phyloP scores from a whole-genome alignment of 1,140 invertebrate species.

The Polypedilum pembai region DNA sequence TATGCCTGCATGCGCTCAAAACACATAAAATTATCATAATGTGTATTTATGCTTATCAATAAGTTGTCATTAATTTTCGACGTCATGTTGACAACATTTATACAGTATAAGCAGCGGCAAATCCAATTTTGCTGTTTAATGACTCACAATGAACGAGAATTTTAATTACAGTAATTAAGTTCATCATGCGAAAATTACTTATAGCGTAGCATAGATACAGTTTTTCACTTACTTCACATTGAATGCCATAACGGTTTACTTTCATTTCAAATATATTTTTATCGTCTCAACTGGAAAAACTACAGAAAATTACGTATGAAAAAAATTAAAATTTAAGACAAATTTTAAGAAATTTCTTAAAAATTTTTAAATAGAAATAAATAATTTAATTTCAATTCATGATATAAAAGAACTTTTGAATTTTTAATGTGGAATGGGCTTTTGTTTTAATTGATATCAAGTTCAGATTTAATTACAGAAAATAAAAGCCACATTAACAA shows the following conservation, averaged over 20 bases:
- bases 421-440: no score
- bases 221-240: background rate
- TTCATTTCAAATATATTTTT: no score
- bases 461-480: background rate
- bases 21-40: no score
- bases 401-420: no score
- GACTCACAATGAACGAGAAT: slow-evolving; percentile 12
- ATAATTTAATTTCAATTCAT: no score
- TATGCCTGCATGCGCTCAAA: background rate
- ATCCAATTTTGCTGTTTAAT: slow-evolving; percentile 19
- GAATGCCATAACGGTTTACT: background rate
- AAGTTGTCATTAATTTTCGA: slow-evolving; percentile 13
- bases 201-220: slow-evolving; percentile 5
- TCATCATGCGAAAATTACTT: slow-evolving; percentile 4
- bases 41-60: background rate
- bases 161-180: slow-evolving; percentile 15
- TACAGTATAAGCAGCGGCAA: background rate
- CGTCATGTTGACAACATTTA: slow-evolving; percentile 4
- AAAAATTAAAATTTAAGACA: no score
- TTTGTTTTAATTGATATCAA: no score
- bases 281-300: no score
- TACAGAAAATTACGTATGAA: no score
- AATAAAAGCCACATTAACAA: slow-evolving; percentile 4
- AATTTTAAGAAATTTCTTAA: no score
- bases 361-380: no score